A percentile compares a stretch with the other conserved stretches of the same genome.
Evolutionary conservation across 2,797 vertebrate genomes (phyloP).

Genomic region (Champsocephalus gunnari): DNA sequence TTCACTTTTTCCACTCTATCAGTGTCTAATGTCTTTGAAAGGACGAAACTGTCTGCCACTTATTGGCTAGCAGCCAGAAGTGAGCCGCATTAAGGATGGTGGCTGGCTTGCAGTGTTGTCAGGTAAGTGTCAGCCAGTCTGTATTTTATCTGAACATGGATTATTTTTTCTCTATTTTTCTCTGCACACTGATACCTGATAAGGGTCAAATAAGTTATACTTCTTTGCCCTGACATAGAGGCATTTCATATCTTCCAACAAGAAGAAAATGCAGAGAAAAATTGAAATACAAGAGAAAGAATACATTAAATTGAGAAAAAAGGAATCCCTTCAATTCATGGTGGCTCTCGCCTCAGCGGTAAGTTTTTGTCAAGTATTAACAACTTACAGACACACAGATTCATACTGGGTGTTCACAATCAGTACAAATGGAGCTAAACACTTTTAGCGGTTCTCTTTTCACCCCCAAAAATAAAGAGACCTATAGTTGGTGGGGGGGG

Average conservation of each 20-base stretch:
- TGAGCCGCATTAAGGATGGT: slow-evolving; percentile 55
- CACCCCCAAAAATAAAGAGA: slow-evolving; percentile 26
- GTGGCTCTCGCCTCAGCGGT: slow-evolving; percentile 37
- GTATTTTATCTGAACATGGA: slow-evolving; percentile 43
- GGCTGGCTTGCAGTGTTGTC: slow-evolving; percentile 57
- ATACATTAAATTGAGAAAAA: slow-evolving; percentile 31
- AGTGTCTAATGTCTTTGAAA: slow-evolving; percentile 76
- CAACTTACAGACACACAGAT: slow-evolving; percentile 19
- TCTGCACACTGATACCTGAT: slow-evolving; percentile 1
- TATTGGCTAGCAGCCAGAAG: slow-evolving; percentile 65
- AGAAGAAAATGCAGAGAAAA: slow-evolving; percentile 30
- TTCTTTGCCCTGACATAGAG: slow-evolving; percentile 32
- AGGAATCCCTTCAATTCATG: slow-evolving; percentile 27
- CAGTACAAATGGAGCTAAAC: slow-evolving; percentile 24
- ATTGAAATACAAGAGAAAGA: slow-evolving; percentile 60
- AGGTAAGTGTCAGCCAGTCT: slow-evolving; percentile 69
- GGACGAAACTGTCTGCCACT: slow-evolving; percentile 59
- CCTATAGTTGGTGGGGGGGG: slow-evolving; percentile 19
- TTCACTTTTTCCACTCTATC: slow-evolving; percentile 74
- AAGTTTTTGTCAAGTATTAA: slow-evolving; percentile 60
- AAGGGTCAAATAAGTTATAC: slow-evolving; percentile 24
- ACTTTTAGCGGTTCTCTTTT: slow-evolving; percentile 25
- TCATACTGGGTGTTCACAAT: neutral
- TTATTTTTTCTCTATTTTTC: slow-evolving; percentile 55
- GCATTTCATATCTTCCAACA: slow-evolving; percentile 33